Base-by-base conservation (phyloP, 2,888 invertebrate genomes). In the Limnephilus lunatus region DNA sequence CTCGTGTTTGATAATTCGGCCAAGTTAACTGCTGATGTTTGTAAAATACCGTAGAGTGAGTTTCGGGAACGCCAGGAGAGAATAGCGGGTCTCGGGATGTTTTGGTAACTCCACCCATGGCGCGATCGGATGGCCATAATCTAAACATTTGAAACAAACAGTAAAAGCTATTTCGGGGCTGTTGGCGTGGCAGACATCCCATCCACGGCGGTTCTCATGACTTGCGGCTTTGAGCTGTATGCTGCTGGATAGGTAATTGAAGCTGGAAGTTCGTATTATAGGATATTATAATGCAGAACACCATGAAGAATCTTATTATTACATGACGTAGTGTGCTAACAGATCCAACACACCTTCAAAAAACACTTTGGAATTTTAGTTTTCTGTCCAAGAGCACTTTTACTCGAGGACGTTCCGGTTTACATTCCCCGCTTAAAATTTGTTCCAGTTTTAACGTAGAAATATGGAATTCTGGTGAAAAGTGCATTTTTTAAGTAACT, bases 121-220 rank as follows among this genome's bases (percentile, higher is more conserved):
- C 2, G 31, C 32, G 87, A 87, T 87, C 92, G 93, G 91, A 92
- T 93, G 93, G 93, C 92, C 93, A 92, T 93, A 93, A 93, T 93
- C 93, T 93, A 93, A 93, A 93, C 93, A 93, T 93, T 93, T 83
- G 93, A 93, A 93, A 93, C 93, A 93, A 93, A 93, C 93, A 93
- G 93, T 93, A 93, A 93, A 93, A 93, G 92, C 92, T 93, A 93
- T 93, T 93, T 92, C 39, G 93, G 92, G 88, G 80, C 68, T 39
- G 81, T 81, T 90, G 88, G 87, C 81, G 39, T 48, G 92, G 53
- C 89, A 85, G 82, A 80, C 90, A 68, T 88, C 35, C 88, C 68
- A 68, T 68, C 68, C 68, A 9, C 25, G n/a, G 53, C 68, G 53
- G 68, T 31, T 32, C 68, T 44, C 85, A 19, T 83, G 68, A 88